Evolutionary conservation across 2,797 vertebrate species (phyloP).

Genomic region (Dendrocincla fuliginosa): DNA sequence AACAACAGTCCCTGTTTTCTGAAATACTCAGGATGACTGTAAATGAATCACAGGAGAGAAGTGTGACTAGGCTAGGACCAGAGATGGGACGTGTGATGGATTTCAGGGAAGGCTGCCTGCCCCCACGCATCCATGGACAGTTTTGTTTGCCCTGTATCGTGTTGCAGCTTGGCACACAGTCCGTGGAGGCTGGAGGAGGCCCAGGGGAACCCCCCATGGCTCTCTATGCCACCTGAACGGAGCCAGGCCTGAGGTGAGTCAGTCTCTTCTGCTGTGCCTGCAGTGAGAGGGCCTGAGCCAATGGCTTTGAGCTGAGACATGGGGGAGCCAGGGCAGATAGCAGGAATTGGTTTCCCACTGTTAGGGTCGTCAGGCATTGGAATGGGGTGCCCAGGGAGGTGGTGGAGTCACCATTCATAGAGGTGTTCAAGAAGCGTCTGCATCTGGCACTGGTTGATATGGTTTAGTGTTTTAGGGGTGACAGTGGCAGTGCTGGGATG

Average conservation of each 20-base stretch:
- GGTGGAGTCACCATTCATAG: not conserved
- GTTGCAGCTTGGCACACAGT: too few species aligned
- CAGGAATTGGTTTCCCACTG: rapidly evolving
- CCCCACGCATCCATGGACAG: too few species aligned
- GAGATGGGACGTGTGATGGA: too few species aligned
- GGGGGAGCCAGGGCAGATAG: too few species aligned
- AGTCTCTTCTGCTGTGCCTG: rapidly evolving
- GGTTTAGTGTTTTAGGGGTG: not conserved
- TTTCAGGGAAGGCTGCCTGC: not conserved
- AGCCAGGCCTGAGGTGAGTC: not conserved
- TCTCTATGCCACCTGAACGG: not conserved
- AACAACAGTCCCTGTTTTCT: rapidly evolving
- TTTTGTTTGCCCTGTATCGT: too few species aligned
- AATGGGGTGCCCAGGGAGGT: not conserved
- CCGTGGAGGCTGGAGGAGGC: not conserved
- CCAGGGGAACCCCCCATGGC: rapidly evolving
- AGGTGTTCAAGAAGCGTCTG: not conserved
- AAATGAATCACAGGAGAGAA: rapidly evolving
- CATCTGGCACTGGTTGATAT: not conserved
- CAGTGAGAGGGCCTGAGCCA: not conserved
- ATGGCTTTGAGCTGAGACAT: not conserved
- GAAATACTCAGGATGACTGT: not conserved
- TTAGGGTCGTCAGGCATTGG: not conserved
- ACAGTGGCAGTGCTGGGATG: not conserved
- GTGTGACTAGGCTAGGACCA: rapidly evolving